phyloP scores from a whole-genome alignment of 2,888 invertebrate species.

The Rhagonycha lutea region DNA sequence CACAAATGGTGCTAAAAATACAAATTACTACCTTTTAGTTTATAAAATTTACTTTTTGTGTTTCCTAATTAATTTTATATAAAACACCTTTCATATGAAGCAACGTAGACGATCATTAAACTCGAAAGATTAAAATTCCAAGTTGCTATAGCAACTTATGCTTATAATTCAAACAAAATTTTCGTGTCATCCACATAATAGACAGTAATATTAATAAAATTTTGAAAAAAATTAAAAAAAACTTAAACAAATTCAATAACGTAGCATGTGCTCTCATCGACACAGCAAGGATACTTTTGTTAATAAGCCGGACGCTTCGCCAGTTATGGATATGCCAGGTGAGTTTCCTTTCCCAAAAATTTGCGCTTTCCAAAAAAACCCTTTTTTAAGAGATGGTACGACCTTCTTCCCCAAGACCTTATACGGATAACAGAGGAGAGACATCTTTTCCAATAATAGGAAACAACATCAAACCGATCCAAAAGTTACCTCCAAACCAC shows the following conservation, averaged over 20 bases:
- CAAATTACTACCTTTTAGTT: conserved; percentile 11
- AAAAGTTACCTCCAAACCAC: conserved; percentile 27
- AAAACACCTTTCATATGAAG: not conserved
- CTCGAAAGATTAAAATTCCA: not conserved
- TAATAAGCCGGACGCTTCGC: not conserved
- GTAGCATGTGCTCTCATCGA: not conserved
- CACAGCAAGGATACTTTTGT: not conserved
- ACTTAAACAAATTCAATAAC: not conserved
- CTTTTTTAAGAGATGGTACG: not conserved
- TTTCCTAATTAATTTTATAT: not conserved
- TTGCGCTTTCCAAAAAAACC: not conserved
- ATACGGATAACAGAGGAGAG: not conserved
- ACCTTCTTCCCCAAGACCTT: not conserved
- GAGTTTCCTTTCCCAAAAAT: not conserved
- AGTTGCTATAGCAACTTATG: not conserved
- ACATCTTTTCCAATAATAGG: not conserved
- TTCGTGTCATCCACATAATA: not conserved
- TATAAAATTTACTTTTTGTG: not conserved
- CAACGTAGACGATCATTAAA: not conserved
- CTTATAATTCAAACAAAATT: conserved; percentile 3
- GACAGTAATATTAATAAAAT: not conserved
- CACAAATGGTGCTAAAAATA: conserved; percentile 12
- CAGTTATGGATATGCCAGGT: not conserved
- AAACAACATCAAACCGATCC: conserved; percentile 5
- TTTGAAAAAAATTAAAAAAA: not conserved